These are phyloP conservation scores for Ptilonorhynchus violaceus DNA, from an alignment of 2,113 vertebrate species.

Conservation along the genomic window DNA sequence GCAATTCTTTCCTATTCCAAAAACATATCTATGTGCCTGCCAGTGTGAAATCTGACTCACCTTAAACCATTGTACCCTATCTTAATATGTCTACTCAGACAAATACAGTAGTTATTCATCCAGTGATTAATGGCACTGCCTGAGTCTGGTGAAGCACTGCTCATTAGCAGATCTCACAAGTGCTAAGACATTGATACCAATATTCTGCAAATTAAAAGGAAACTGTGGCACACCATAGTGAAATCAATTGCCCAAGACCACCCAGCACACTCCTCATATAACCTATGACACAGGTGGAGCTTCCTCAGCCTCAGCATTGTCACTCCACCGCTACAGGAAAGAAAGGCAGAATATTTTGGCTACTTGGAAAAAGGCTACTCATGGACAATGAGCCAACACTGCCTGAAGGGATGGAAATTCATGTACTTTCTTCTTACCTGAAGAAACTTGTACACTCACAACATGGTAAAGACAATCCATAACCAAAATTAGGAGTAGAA, in stretches of 20 bases:
- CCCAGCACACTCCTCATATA: not conserved
- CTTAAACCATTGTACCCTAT: not conserved
- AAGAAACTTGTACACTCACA: not conserved
- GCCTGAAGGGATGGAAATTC: not conserved
- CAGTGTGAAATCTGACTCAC: not conserved
- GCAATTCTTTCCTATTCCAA: conserved; percentile 18
- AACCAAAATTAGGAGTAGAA: not conserved
- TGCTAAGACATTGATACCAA: not conserved
- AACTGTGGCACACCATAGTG: not conserved
- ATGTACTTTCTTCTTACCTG: not conserved
- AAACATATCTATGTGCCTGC: not conserved
- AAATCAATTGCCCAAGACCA: not conserved
- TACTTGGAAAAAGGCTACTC: not conserved
- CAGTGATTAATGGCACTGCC: not conserved
- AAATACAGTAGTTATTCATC: not conserved
- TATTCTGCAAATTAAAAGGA: not conserved
- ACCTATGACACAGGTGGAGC: not conserved
- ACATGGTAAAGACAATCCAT: not conserved
- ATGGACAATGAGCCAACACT: not conserved
- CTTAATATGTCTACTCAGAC: not conserved
- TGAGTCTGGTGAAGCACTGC: not conserved
- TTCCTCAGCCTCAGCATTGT: not conserved
- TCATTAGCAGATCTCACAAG: not conserved
- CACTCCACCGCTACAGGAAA: not conserved
- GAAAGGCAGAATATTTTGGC: not conserved